phyloP scores from a whole-genome alignment of 2,113 vertebrate species.

The Xiphophorus maculatus region DNA sequence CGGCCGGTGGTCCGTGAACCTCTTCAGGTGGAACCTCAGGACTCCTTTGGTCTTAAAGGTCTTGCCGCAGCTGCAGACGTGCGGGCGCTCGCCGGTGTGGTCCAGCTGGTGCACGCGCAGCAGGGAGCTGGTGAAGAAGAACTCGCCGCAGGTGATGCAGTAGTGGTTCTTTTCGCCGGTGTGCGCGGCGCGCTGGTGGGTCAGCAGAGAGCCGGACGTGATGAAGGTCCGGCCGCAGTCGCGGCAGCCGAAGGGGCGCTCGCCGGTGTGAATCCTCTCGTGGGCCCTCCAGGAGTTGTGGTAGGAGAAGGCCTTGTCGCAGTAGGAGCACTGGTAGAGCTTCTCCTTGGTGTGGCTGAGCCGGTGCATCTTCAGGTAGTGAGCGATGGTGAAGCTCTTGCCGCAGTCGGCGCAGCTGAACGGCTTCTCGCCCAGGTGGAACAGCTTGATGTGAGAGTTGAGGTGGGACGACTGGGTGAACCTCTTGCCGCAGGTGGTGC shows the following conservation, averaged over 20 bases:
- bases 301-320: conserved; percentile 71
- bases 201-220: conserved; percentile 54
- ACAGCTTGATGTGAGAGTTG: conserved; percentile 62
- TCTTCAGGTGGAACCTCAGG: conserved; percentile 61
- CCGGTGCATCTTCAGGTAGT: conserved; percentile 73
- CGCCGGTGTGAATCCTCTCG: conserved; percentile 68
- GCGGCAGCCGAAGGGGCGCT: conserved; percentile 57
- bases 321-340: conserved; percentile 65
- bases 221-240: conserved; percentile 64
- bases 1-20: conserved; percentile 46
- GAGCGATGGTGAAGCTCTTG: conserved; percentile 72
- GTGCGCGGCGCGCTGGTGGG: conserved; percentile 61
- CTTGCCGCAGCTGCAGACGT: conserved; percentile 61
- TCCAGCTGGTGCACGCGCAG: conserved; percentile 62
- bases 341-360: conserved; percentile 75
- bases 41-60: conserved; percentile 60
- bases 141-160: conserved; percentile 65
- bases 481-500: conserved; percentile 68
- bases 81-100: conserved; percentile 65
- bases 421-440: conserved; percentile 68
- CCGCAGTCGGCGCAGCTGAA: conserved; percentile 67
- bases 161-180: conserved; percentile 69
- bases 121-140: conserved; percentile 69
- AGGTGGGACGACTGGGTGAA: conserved; percentile 73
- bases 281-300: conserved; percentile 72